Conservation (phyloP, 2,888 invertebrate genomes). For the Steromphala cineraria region DNA sequence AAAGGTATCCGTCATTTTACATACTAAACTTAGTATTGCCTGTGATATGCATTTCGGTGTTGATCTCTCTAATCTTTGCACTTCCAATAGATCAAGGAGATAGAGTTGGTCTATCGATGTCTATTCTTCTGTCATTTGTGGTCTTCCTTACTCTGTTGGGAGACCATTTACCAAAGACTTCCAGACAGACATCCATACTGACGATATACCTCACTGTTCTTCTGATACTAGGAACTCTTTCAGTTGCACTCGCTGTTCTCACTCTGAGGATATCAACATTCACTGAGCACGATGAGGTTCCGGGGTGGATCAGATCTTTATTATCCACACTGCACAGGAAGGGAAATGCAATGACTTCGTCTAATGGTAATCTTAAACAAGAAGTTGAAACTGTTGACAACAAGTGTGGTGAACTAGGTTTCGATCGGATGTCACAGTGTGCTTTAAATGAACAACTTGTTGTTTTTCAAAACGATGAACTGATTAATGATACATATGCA, state of each 20-base stretch:
- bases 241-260: background rate
- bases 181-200: background rate
- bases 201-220: background rate
- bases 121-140: background rate
- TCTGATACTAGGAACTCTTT: background rate
- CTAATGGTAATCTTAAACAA: too few relatives aligned
- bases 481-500: too few relatives aligned
- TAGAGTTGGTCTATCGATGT: slow-evolving; percentile 21
- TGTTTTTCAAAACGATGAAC: too few relatives aligned
- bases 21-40: background rate
- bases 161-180: background rate
- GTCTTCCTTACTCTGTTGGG: background rate
- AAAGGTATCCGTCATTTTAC: background rate
- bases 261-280: background rate
- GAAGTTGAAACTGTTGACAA: too few relatives aligned
- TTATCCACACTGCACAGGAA: too few relatives aligned
- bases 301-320: too few relatives aligned
- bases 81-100: slow-evolving; percentile 36
- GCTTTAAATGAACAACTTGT: too few relatives aligned
- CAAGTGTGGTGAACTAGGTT: too few relatives aligned
- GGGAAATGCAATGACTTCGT: too few relatives aligned
- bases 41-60: slow-evolving; percentile 22
- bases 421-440: too few relatives aligned
- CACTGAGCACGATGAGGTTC: too few relatives aligned
- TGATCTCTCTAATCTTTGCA: slow-evolving; percentile 35